Conservation (phyloP, 2,888 invertebrate genomes). For the Abscondita cerata region DNA sequence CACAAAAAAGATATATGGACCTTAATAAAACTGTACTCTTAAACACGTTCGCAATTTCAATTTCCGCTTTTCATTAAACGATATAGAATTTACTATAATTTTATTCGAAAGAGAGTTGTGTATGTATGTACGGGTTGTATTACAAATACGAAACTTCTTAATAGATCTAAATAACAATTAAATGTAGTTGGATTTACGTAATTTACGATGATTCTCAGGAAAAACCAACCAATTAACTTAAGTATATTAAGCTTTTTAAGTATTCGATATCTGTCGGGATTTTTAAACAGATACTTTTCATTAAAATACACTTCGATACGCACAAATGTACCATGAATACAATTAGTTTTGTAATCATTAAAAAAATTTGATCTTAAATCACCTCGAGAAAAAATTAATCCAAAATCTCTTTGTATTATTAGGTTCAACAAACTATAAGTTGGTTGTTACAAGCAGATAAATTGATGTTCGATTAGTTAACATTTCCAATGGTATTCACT, state of each 20-base stretch:
- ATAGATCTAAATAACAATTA: conserved; percentile 27
- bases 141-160: conserved; percentile 20
- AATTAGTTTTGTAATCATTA: no score
- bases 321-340: no score
- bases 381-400: no score
- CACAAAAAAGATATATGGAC: conserved; percentile 7
- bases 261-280: background rate
- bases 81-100: conserved; percentile 11
- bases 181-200: conserved; percentile 15
- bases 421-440: conserved; percentile 13
- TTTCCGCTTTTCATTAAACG: conserved; percentile 24
- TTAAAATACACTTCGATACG: no score
- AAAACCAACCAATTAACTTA: conserved; percentile 16
- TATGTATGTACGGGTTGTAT: background rate
- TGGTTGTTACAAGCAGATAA: no score
- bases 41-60: conserved; percentile 18
- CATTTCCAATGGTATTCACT: no score
- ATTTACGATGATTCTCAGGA: conserved; percentile 18
- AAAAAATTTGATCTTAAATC: no score
- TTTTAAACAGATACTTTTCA: background rate
- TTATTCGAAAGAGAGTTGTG: conserved; percentile 3
- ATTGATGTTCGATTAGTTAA: no score
- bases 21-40: conserved; percentile 19
- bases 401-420: no score
- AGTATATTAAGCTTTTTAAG: background rate